These are phyloP conservation scores for Carassius auratus DNA, from an alignment of 2,113 vertebrate species.

Conservation along the genomic window DNA sequence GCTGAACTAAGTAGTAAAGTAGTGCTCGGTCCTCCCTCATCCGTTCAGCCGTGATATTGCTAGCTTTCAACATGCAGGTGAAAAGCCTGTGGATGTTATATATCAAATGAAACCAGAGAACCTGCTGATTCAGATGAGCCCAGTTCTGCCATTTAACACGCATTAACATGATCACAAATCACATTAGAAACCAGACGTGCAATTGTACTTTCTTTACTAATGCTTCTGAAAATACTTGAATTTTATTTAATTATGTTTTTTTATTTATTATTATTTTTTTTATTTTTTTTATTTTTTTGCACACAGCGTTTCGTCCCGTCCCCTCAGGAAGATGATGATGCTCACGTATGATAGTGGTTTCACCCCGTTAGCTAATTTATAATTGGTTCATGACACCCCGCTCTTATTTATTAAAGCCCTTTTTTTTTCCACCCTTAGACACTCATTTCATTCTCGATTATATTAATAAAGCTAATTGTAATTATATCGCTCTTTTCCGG, in stretches of 20 bases:
- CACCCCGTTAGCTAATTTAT: background rate
- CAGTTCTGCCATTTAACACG: background rate
- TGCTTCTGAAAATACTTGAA: background rate
- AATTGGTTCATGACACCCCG: background rate
- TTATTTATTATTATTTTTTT: no score
- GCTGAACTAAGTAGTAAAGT: background rate
- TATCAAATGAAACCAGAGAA: conserved; percentile 12
- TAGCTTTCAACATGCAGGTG: background rate
- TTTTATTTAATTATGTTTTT: background rate
- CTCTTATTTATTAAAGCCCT: conserved; percentile 5
- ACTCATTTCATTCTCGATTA: conserved; percentile 4
- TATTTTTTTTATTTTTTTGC: no score
- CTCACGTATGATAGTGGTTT: background rate
- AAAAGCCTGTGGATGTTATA: conserved; percentile 14
- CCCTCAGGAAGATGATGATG: background rate
- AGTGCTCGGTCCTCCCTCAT: background rate
- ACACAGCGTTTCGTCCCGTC: background rate
- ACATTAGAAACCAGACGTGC: conserved; percentile 6
- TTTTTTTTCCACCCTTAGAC: conserved; percentile 30
- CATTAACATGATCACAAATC: conserved; percentile 10
- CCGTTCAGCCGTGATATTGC: background rate
- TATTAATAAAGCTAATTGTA: conserved; percentile 49
- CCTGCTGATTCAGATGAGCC: conserved; percentile 12
- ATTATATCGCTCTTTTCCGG: conserved; percentile 36
- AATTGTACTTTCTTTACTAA: background rate